Percentiles rank a stretch among this genome's conserved stretches.
phyloP scores from a whole-genome alignment of 2,113 vertebrate species.

The Fulica atra region DNA sequence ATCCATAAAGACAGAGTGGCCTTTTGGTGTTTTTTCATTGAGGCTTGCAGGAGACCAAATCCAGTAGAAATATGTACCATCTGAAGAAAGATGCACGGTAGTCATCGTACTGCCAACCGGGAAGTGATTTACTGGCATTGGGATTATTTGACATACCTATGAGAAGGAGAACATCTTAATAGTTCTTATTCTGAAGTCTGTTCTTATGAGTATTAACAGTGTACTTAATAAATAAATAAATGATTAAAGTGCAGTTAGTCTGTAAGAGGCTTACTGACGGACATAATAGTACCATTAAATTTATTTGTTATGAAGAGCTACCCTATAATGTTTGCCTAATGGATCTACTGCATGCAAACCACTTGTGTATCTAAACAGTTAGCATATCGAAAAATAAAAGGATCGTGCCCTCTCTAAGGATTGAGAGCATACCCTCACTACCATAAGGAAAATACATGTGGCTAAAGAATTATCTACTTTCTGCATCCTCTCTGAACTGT shows the following conservation, averaged over 20 bases:
- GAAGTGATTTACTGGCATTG: slow-evolving; percentile 94
- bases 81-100: slow-evolving; percentile 95
- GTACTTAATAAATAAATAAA: not conserved
- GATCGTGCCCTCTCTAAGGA: not conserved
- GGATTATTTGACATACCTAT: slow-evolving; percentile 91
- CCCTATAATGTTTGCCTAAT: not conserved
- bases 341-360: not conserved
- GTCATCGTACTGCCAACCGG: slow-evolving; percentile 94
- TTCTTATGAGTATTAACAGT: not conserved
- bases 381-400: not conserved
- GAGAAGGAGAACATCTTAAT: not conserved
- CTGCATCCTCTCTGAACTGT: not conserved
- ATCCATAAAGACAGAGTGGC: slow-evolving; percentile 98
- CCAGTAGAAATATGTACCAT: slow-evolving; percentile 97
- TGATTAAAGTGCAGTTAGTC: not conserved
- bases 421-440: not conserved
- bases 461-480: not conserved
- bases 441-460: not conserved
- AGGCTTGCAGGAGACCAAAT: slow-evolving; percentile 97
- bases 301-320: not conserved
- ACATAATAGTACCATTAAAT: not conserved
- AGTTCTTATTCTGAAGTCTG: not conserved
- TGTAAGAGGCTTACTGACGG: not conserved
- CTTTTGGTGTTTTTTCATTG: slow-evolving; percentile 98
- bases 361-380: not conserved